phyloP scores from a whole-genome alignment of 1,140 invertebrate species.

The Cecropterus lyciades region DNA sequence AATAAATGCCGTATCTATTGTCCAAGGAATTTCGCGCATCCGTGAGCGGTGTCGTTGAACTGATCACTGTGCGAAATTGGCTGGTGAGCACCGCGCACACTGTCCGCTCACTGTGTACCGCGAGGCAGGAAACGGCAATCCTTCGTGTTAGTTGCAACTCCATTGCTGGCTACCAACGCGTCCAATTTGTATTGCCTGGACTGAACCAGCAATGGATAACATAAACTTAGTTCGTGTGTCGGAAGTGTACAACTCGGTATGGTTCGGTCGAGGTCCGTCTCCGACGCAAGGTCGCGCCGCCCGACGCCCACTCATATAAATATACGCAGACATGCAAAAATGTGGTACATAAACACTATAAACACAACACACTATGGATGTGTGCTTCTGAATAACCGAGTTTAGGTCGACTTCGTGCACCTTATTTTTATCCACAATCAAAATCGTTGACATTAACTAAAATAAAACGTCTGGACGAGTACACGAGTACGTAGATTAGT shows the following conservation, averaged over 20 bases:
- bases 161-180: constrained; percentile 37
- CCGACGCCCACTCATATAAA: constrained; percentile 75
- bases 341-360: constrained; percentile 58
- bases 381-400: constrained; percentile 18
- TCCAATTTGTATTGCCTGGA: background rate
- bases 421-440: constrained; percentile 32
- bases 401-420: constrained; percentile 21
- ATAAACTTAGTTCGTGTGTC: constrained; percentile 6
- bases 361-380: constrained; percentile 14
- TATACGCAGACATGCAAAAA: constrained; percentile 77
- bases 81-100: constrained; percentile 58
- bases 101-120: constrained; percentile 47
- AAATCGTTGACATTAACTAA: constrained; percentile 20
- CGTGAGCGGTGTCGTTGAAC: constrained; percentile 70
- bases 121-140: constrained; percentile 11
- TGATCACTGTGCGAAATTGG: constrained; percentile 79
- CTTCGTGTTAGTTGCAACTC: constrained; percentile 12
- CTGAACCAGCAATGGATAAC: constrained; percentile 47
- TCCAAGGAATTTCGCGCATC: constrained; percentile 55
- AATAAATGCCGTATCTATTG: constrained; percentile 58
- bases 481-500: constrained; percentile 1
- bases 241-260: constrained; percentile 44
- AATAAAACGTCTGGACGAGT: constrained; percentile 11
- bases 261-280: constrained; percentile 52
- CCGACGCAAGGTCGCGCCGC: constrained; percentile 71